These are phyloP conservation scores for Acropternis orthonyx DNA, from an alignment of 2,797 vertebrate genomes.

Conservation along the genomic window DNA sequence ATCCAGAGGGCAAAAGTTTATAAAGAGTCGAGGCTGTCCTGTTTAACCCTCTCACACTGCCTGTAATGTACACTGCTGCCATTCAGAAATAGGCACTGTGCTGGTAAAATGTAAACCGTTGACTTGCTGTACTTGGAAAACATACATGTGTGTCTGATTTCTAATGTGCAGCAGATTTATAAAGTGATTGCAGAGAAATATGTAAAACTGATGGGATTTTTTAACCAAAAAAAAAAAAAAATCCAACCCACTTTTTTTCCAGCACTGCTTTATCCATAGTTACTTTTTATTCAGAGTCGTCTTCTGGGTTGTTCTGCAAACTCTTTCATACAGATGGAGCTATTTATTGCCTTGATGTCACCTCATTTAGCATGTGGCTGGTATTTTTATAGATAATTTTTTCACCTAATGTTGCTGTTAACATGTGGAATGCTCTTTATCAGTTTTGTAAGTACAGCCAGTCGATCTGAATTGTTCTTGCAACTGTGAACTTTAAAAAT, in stretches of 20 bases:
- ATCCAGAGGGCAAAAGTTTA: conserved; percentile 87
- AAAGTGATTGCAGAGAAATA: conserved; percentile 46
- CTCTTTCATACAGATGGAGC: conserved; percentile 58
- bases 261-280: neutral
- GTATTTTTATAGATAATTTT: conserved; percentile 65
- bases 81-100: conserved; percentile 63
- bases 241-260: neutral
- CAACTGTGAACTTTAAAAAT: conserved; percentile 24
- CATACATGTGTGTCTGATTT: conserved; percentile 35
- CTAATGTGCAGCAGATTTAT: conserved; percentile 49
- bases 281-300: conserved; percentile 26
- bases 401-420: conserved; percentile 58
- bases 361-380: conserved; percentile 60
- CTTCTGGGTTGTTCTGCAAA: conserved; percentile 34
- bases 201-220: neutral
- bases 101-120: conserved; percentile 56
- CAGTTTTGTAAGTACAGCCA: conserved; percentile 25
- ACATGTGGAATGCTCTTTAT: conserved; percentile 47
- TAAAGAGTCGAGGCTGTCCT: conserved; percentile 80
- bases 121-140: neutral
- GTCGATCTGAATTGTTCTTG: conserved; percentile 16
- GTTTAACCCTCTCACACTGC: conserved; percentile 84
- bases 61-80: conserved; percentile 79
- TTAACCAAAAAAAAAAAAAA: neutral
- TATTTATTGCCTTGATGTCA: conserved; percentile 68